Base-by-base conservation (phyloP, 1,140 invertebrate species). In the Heliconius eleuchia region DNA sequence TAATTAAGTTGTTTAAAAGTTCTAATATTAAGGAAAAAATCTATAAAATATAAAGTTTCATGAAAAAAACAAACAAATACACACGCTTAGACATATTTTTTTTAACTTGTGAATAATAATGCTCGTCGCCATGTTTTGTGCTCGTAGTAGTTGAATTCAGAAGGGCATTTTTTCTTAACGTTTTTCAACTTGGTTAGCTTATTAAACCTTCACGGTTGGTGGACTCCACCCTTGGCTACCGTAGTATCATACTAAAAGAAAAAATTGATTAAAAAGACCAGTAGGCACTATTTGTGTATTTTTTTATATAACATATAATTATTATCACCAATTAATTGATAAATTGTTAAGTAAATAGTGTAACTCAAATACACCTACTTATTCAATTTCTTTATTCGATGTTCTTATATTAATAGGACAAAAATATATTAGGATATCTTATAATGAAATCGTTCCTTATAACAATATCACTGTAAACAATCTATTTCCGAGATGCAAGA, bases 111-210 rank as follows among this genome's bases (percentile, higher is more conserved):
- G 42, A 46, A 16, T 46, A 46, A 30, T 30, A 1, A 16, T 66
- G 60, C 3, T 66, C 27, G 23, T 27, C 60, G 60, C 27, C 60
- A 30, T 66, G 60, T 66, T 66, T 66, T 66, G 27, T 66, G 60
- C 23, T 66, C 57, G 30, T 60, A 34, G 70, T 73, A 76, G 66
- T 73, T 60, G 46, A 74, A 71, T 76, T 72, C 70, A 80, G 78
- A 84, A 83, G 82, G 82, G 76, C 83, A 75, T 82, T 82, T 84
- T 84, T 83, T 79, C 60, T 80, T 57, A 75, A 71, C 55, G 57
- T 79, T 77, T 80, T 83, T 77, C 78, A 71, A 83, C 73, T 80
- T 72, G 77, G 82, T 83, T 80, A 70, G 60, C 76, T 81, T 77
- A 76, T 81, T 27, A 81, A 73, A 50, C 83, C 81, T 83, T 84